These are phyloP conservation scores for Heteromurus nitidus DNA, from an alignment of 2,888 invertebrate species.

Conservation along the genomic window DNA sequence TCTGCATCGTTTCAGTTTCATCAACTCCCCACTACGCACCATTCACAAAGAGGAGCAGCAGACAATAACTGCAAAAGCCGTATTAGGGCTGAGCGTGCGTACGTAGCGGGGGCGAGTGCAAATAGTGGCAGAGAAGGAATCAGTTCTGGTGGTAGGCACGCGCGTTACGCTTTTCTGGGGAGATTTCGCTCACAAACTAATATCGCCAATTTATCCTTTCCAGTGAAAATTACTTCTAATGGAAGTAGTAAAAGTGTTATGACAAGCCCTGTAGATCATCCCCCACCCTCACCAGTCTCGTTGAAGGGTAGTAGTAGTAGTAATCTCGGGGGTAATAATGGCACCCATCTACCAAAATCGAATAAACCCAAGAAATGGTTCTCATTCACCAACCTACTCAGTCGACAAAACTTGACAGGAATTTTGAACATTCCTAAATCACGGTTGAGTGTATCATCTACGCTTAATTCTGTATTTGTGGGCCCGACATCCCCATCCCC, in stretches of 20 bases:
- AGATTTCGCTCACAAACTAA: slow-evolving; percentile 70
- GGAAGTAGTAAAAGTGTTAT: slow-evolving; percentile 68
- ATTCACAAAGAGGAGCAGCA: slow-evolving; percentile 29
- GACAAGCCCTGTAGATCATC: slow-evolving; percentile 67
- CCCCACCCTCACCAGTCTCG: slow-evolving; percentile 59
- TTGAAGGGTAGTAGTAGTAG: slow-evolving; percentile 54
- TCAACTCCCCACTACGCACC: slow-evolving; percentile 54
- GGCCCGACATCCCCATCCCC: slow-evolving; percentile 64
- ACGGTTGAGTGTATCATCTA: slow-evolving; percentile 72
- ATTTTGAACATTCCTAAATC: slow-evolving; percentile 71
- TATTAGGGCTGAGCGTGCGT: slow-evolving; percentile 39
- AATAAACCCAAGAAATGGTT: slow-evolving; percentile 72
- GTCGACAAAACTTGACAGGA: slow-evolving; percentile 70
- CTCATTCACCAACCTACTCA: slow-evolving; percentile 73
- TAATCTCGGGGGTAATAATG: slow-evolving; percentile 22
- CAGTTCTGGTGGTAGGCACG: slow-evolving; percentile 38
- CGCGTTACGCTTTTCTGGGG: slow-evolving; percentile 64
- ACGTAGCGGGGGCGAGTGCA: slow-evolving; percentile 26
- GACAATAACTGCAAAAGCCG: slow-evolving; percentile 32
- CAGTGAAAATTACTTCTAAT: slow-evolving; percentile 58
- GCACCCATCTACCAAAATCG: slow-evolving; percentile 19
- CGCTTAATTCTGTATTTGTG: slow-evolving; percentile 71
- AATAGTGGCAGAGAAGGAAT: slow-evolving; percentile 10
- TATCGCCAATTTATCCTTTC: slow-evolving; percentile 53
- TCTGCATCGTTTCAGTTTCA: slow-evolving; percentile 64